phyloP scores from a whole-genome alignment of 2,797 vertebrate genomes.

The Oophaga sylvatica region DNA sequence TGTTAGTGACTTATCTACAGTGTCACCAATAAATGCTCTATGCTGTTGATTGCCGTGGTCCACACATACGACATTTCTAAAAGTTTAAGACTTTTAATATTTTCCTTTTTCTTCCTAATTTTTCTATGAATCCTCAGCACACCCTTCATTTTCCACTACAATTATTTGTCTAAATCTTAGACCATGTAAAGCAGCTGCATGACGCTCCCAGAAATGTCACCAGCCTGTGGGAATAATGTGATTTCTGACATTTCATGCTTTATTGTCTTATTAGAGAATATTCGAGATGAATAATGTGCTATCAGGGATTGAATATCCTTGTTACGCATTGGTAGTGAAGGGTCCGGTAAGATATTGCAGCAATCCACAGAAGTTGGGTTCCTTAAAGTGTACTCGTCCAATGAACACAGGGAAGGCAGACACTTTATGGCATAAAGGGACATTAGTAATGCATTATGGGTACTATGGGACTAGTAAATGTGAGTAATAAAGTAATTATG shows the following conservation, averaged over 20 bases:
- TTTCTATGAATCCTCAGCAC: background rate
- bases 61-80: background rate
- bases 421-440: background rate
- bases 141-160: constrained; percentile 5
- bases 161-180: constrained; percentile 25
- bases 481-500: background rate
- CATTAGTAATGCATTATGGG: background rate
- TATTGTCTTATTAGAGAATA: constrained; percentile 28
- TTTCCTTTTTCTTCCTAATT: background rate
- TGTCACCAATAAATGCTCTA: too few species aligned
- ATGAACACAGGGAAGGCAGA: background rate
- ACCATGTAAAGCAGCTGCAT: background rate
- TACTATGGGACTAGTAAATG: background rate
- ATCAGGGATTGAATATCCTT: constrained; percentile 2
- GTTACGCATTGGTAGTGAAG: constrained; percentile 25
- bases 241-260: constrained; percentile 52
- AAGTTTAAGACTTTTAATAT: background rate
- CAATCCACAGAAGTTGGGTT: background rate
- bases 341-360: background rate
- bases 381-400: background rate
- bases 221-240: constrained; percentile 3
- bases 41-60: background rate
- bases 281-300: constrained; percentile 34
- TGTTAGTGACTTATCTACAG: too few species aligned
- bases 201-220: constrained; percentile 29